Evolutionary conservation across 2,888 invertebrate species (phyloP), one percentile per base, ranked within the genome.

Genomic region (Hirtodrosophila histrioides): DNA sequence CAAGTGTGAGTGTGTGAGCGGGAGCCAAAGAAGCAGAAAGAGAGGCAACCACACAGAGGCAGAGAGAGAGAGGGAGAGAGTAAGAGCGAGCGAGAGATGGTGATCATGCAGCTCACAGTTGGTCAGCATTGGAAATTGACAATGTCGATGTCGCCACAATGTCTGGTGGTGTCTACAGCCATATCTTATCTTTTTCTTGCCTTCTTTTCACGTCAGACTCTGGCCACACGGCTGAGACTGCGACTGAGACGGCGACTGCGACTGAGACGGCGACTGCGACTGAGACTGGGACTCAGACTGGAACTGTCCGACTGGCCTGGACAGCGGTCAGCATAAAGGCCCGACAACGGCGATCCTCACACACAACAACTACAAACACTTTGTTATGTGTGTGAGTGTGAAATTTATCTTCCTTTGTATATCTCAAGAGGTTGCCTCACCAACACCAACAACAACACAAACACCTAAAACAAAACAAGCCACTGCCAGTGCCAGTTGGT

Each of bases 321-420:
- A 73, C 78, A 73, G 71, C 62, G 63, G 43, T 68, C 74, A 78
- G 65, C 84, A 86, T 64, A 79, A 88, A 88, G 85, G 67, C 51
- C 43, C 48, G 29, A 63, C 62, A 44, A 36, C 50, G 41, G 37
- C 53, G 49, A 37, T 57, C 74, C 53, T 48, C 56, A 61, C 54
- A 51, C 51, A 49, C 44, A 33, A 49, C 44, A 33, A 27, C 4
- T 46, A 48, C 40, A 57, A 10, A 35, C 27, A 54, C 37, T 55
- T 41, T 36, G 29, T 8, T 17, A 29, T 49, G 40, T 69, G 69
- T 73, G 64, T 61, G 76, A 77, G 78, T 86, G 82, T 76, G 75
- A 89, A 85, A 85, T 88, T 87, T 87, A 88, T 89, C 84, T 88
- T 88, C 84, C 82, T 88, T 89, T 88, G 88, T 89, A 83, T 69